Base-by-base conservation (phyloP, 92 coral and sea anemone genomes). In the Heliopora coerulea region DNA sequence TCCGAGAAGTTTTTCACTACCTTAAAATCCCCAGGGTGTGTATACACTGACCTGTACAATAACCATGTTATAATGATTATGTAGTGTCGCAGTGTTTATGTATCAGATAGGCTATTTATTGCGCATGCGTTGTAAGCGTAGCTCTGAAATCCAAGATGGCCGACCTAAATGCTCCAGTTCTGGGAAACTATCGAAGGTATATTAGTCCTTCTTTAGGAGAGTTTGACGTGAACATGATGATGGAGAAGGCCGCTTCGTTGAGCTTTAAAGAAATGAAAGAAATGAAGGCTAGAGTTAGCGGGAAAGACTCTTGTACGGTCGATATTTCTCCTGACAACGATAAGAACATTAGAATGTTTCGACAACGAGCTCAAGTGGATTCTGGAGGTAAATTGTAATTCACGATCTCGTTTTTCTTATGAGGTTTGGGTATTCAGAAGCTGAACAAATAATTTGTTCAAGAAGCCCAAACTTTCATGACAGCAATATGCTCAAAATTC, bases 301-400 rank as follows among this genome's bases (percentile, higher is more conserved):
- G 63, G 13, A 54, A 54, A 24, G 77, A 52, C 37, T 70, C 50
- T 21, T 67, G 27, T 46, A 63, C 42, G 24, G 77, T 70, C 33
- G 49, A 70, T 25, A 70, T 70, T n/a, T 31, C 77, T 20, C 48
- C 15, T 12, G 31, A 14, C 28, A 41, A 33, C 37, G 77, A 70
- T 17, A 49, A 15, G 1, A 59, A 27, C 39, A 58, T 70, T n/a
- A 52, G 35, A n/a, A 70, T 70, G 77, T 70, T 70, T 34, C 58
- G 77, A 15, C 77, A 70, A 70, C 62, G 77, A 70, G 77, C 50
- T 29, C 77, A 70, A 70, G 33, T 70, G 52, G 77, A 70, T 52
- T 32, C 48, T 0, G 52, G 77, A 50, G 63, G 77, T 54, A 70
- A 56, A 23, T 23, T 44, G 59, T 46, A 44, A 19, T 19, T 54